Percentiles rank a stretch among this genome's conserved stretches.
Conservation (phyloP, 92 coral and sea anemone genomes). For the Porites divaricata region DNA sequence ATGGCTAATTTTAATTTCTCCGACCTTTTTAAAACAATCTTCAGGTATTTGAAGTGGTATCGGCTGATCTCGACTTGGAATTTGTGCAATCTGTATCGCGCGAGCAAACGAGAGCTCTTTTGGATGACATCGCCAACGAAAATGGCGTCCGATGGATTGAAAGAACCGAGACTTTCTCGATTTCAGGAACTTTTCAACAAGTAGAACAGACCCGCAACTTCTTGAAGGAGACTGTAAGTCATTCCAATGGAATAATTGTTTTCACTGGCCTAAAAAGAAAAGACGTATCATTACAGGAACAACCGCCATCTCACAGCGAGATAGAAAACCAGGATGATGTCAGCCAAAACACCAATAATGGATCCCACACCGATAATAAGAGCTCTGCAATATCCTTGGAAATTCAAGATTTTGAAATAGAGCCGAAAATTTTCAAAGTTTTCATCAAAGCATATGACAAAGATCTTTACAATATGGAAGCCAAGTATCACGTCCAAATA, state of each 20-base stretch:
- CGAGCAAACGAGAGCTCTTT: background rate
- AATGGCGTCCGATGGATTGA: slow-evolving; percentile 21
- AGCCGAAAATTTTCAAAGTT: slow-evolving; percentile 8
- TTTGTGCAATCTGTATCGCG: background rate
- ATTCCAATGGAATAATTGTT: background rate
- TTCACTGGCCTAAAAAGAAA: background rate
- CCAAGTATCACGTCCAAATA: background rate
- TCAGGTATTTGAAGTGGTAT: slow-evolving; percentile 25
- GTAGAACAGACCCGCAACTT: background rate
- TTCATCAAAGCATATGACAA: slow-evolving; percentile 8
- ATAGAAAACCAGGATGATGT: background rate
- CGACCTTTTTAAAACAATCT: too few relatives aligned
- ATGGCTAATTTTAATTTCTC: too few relatives aligned
- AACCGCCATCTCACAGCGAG: background rate
- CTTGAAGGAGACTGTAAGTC: background rate
- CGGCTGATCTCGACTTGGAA: slow-evolving; percentile 11
- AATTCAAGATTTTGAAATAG: background rate
- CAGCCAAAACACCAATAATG: background rate
- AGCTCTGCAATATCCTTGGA: background rate
- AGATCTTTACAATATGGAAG: slow-evolving; percentile 21
- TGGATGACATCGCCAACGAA: background rate
- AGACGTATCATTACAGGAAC: too few relatives aligned
- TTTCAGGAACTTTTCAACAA: slow-evolving; percentile 21
- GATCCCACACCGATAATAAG: background rate
- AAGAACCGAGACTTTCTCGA: background rate